Evolutionary conservation across 1,140 invertebrate species (phyloP), one percentile per base, ranked within the genome.

Genomic region (Cylas formicarius): DNA sequence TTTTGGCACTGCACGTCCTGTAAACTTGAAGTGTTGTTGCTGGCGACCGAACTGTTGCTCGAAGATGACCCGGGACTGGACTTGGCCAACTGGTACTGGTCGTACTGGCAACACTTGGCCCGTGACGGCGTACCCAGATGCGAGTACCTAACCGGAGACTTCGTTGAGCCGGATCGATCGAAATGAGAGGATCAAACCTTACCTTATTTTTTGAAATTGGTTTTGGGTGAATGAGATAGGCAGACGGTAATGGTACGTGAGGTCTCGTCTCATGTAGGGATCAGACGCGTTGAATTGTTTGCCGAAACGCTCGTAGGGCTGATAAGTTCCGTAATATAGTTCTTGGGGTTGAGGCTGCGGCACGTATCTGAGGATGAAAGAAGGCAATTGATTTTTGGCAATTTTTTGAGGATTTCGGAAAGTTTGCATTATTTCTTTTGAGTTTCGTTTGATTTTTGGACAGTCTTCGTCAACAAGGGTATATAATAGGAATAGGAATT

Each of bases 241-340:
- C 62, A 75, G 66, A 60, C 75, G 69, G 51, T 77, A 78, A 55
- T 76, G 74, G 50, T 73, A 77, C 5, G 70, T 70, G 9, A 78
- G 63, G 50, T 77, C 76, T 2, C 76, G 65, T 48, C 75, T 61
- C 69, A 76, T 74, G 50, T 77, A 78, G 1, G 76, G 73, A 53
- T 78, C 76, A n/a, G 16, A 36, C 0, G 67, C 61, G 50, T 71
- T 71, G 28, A 53, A 58, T 33, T 57, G 55, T 43, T 61, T 60
- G 2, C 45, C 48, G 35, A 56, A 61, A 1, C 59, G 40, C 32
- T 60, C 57, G 35, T 59, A 61, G 4, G 55, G 21, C 46, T 64
- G 59, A 33, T 59, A 56, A 11, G 45, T 40, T n/a, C 46, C 51
- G 43, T 58, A 60, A 45, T 64, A 64, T 24, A 52, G 49, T 42